These are phyloP conservation scores for Corydoras sp. DNA, from an alignment of 2,113 vertebrate genomes.

Conservation along the genomic window DNA sequence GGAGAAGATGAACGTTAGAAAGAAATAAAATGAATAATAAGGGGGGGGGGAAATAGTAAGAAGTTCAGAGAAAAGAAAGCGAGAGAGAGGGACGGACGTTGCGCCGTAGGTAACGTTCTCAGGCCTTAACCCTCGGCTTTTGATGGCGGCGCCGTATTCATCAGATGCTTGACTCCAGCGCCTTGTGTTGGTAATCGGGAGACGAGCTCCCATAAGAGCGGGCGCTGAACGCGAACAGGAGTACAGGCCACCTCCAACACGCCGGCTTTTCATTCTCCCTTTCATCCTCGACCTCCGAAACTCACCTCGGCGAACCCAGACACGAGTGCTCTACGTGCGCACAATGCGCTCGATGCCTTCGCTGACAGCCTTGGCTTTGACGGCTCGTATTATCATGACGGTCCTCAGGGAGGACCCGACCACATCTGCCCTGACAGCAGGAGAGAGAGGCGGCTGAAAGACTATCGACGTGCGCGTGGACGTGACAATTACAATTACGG, in stretches of 20 bases:
- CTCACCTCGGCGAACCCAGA: conserved; percentile 21
- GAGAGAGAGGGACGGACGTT: neutral
- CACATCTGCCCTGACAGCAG: conserved; percentile 19
- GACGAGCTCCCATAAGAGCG: conserved; percentile 38
- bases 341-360: conserved; percentile 2
- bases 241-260: conserved; percentile 13
- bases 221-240: conserved; percentile 44
- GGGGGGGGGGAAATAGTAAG: neutral
- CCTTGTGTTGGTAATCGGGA: conserved; percentile 16
- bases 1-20: no score
- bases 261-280: conserved; percentile 12
- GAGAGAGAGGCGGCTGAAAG: conserved; percentile 1
- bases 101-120: neutral
- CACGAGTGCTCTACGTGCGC: conserved; percentile 13
- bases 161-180: conserved; percentile 20
- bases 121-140: conserved; percentile 6
- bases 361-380: conserved; percentile 11
- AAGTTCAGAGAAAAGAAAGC: neutral
- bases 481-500: neutral
- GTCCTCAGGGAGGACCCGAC: conserved; percentile 24
- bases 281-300: conserved; percentile 27
- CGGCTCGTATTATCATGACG: conserved; percentile 16
- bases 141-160: conserved; percentile 21
- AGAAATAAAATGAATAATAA: no score
- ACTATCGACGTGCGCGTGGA: neutral